A percentile compares a stretch with the other conserved stretches of the same genome.
phyloP scores from a whole-genome alignment of 1,140 invertebrate genomes.

The Scaptomyza hsui region DNA sequence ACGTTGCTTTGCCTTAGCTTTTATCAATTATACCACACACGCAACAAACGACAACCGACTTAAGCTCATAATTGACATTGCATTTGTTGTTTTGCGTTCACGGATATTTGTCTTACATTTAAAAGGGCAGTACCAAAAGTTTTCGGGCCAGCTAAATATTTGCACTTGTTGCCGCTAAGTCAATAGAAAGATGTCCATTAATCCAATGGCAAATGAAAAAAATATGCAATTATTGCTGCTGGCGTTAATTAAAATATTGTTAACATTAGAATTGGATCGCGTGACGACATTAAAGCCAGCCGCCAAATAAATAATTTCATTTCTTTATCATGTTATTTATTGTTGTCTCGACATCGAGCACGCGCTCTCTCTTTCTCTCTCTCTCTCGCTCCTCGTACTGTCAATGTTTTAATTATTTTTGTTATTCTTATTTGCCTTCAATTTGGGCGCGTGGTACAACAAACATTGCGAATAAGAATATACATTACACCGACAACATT shows the following conservation, averaged over 20 bases:
- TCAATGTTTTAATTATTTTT: conserved; percentile 70
- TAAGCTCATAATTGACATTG: conserved; percentile 10
- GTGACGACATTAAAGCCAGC: conserved; percentile 60
- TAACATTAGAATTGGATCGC: conserved; percentile 75
- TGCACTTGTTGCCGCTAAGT: conserved; percentile 29
- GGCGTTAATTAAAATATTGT: conserved; percentile 74
- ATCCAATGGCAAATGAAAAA: conserved; percentile 51
- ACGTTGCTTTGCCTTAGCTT: background rate
- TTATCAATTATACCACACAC: background rate
- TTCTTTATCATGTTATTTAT: conserved; percentile 50
- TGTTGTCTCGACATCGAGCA: background rate
- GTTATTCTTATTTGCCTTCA: conserved; percentile 60
- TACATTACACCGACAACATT: background rate
- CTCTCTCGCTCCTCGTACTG: conserved; percentile 31
- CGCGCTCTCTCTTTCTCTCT: too few relatives aligned
- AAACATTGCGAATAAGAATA: conserved; percentile 37
- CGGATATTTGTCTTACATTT: background rate
- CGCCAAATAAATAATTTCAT: conserved; percentile 72
- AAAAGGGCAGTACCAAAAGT: conserved; percentile 22
- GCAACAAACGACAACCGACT: background rate
- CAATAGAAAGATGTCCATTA: conserved; percentile 38
- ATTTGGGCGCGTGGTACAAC: conserved; percentile 40
- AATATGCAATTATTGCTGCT: conserved; percentile 45
- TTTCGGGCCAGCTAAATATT: conserved; percentile 67
- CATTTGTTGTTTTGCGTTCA: conserved; percentile 6